Evolutionary conservation across 2,797 vertebrate genomes (phyloP).

Genomic region (Melanogrammus aeglefinus): DNA sequence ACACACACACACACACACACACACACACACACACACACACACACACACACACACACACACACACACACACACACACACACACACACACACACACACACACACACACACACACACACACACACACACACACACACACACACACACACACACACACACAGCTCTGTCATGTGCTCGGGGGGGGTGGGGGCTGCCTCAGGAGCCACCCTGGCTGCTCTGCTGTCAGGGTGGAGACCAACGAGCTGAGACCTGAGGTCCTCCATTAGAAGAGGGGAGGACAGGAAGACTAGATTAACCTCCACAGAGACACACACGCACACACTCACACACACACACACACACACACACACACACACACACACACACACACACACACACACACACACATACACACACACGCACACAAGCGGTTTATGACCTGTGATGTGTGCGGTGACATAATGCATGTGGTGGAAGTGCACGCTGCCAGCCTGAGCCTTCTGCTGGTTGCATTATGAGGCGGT

Average conservation of each 20-base stretch:
- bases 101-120: background rate
- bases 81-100: background rate
- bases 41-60: background rate
- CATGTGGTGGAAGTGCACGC: background rate
- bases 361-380: conserved; percentile 12
- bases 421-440: background rate
- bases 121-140: background rate
- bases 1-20: background rate
- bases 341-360: conserved; percentile 13
- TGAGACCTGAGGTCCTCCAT: too few relatives aligned
- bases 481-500: too few relatives aligned
- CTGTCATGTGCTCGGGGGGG: too few relatives aligned
- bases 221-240: too few relatives aligned
- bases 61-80: background rate
- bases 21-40: background rate
- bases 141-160: background rate
- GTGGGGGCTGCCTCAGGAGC: too few relatives aligned
- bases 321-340: conserved; percentile 12
- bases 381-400: conserved; percentile 6
- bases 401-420: conserved; percentile 1
- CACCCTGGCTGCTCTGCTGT: too few relatives aligned
- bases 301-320: conserved; percentile 1
- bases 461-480: background rate
- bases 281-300: background rate
- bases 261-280: too few relatives aligned